Base-by-base conservation (phyloP, 1,140 invertebrate species). In the Lithobius niger region DNA sequence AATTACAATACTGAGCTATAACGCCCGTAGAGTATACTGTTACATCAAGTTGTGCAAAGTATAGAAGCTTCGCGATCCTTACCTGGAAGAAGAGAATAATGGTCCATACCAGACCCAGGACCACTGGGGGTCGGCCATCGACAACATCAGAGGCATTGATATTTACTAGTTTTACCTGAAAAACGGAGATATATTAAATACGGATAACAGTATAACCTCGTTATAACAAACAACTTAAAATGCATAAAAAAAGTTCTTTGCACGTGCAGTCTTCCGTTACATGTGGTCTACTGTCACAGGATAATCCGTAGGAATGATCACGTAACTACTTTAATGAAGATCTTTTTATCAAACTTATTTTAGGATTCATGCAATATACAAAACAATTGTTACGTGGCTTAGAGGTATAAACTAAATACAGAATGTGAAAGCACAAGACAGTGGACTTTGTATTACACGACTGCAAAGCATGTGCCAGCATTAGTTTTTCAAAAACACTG, bases 81-180 rank as follows among this genome's bases (percentile, higher is more conserved):
- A 97, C 94, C 83, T 99, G 95, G 85, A 99, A 98, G 75, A 98
- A 96, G 44, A 99, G 77, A 72, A 99, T 99, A 67, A 99, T 95
- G 63, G 94, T 98, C 96, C 96, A 99, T 65, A 98, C 93, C 22
- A 99, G 81, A 54, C 95, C 96, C 57, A 99, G 77, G 45, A 98
- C 91, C 67, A 98, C 94, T 55, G 92, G 83, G 48, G 94, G 93
- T 76, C 94, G 82, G 64, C 96, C 96, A 75, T 99, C 95, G 51
- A 97, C 95, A 65, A 99, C 78, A 76, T 98, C 96, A 36, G 91
- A 86, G 2, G 95, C 82, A 74, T 99, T 98, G 67, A 99, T 98
- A 75, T 98, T 98, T 31, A 99, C 93, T 66, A 99, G 76, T 79
- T 99, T 97, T 63, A 99, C 95, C 83, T 86, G 69, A 57, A 64